Base-by-base conservation (phyloP, 2,888 invertebrate species). In the Podabrus alpinus region DNA sequence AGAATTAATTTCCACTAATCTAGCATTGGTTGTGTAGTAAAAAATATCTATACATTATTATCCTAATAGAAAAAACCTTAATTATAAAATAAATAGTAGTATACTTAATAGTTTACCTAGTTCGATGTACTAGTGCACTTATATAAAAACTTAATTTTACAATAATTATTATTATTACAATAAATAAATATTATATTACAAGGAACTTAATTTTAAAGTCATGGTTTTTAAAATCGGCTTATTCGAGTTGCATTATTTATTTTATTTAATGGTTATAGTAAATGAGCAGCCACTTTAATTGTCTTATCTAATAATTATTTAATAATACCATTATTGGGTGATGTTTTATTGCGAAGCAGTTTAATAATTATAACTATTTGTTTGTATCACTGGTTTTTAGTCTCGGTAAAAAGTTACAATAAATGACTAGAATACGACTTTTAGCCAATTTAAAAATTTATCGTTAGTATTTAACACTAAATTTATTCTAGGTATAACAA, bases 11-110 rank as follows among this genome's bases (percentile, higher is more conserved):
- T 59, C 29, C 67, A 68, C 19, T 71, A 21, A 61, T 29, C 76
- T 74, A 74, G 45, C 74, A 77, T 73, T 76, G 76, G 76, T 76
- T 74, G 76, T 67, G 25, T 68, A 72, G 74, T 77, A 75, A 75
- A 76, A 76, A 76, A 76, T 71, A 73, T 76, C 59, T 64, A 59
- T 68, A 71, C 17, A 15, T 68, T 70, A 61, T 25, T 59, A 59
- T 75, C 16, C 66, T 72, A 66, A 69, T 74, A 70, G 66, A 45
- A 67, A 70, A 60, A 75, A 68, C 69, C 66, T 45, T 66, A 68
- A 9, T 21, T 60, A 72, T 74, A 74, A 60, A 67, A 71, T 62
- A 69, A 45, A 59, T 64, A 68, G 67, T 66, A 60, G 29, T 66
- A 16, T 69, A 62, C 17, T 45, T 45, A 68, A 29, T 75, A 75